phyloP scores from a whole-genome alignment of 2,888 invertebrate genomes.

The Deroplatys truncata region DNA sequence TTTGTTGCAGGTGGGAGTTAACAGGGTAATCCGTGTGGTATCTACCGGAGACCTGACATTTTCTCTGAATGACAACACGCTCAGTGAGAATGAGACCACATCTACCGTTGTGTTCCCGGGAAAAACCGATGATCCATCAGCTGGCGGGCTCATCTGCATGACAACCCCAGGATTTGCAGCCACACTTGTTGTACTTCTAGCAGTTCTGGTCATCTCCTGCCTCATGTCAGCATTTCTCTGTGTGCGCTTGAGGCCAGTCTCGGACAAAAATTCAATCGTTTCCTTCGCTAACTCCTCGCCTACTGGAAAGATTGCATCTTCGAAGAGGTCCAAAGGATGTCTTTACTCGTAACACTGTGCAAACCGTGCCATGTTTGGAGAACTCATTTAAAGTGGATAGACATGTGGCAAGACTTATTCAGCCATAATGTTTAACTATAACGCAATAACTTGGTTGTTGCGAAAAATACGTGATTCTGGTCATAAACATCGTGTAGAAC shows the following conservation, averaged over 20 bases:
- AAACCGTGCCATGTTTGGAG: neutral
- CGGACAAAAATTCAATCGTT: conserved; percentile 43
- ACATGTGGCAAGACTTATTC: neutral
- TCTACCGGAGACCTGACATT: conserved; percentile 88
- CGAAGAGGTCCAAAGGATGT: conserved; percentile 45
- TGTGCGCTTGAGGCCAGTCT: conserved; percentile 55
- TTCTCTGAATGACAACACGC: conserved; percentile 63
- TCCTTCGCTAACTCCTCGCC: conserved; percentile 6
- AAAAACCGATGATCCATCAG: conserved; percentile 46
- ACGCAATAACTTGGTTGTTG: neutral
- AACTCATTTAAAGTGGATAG: neutral
- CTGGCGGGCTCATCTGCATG: conserved; percentile 76
- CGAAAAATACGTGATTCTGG: neutral
- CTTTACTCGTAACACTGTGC: conserved; percentile 60
- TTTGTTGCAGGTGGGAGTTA: conserved; percentile 60
- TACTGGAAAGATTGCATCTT: neutral
- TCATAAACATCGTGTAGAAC: neutral
- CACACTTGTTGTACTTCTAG: conserved; percentile 76
- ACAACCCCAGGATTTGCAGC: conserved; percentile 91
- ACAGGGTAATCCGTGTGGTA: conserved; percentile 84
- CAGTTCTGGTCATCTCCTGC: conserved; percentile 79
- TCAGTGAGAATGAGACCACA: conserved; percentile 48
- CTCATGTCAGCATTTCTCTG: conserved; percentile 82
- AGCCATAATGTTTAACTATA: neutral
- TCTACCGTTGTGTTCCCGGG: conserved; percentile 69